These are phyloP conservation scores for Timandra comae DNA, from an alignment of 2,888 invertebrate genomes.

Conservation along the genomic window DNA sequence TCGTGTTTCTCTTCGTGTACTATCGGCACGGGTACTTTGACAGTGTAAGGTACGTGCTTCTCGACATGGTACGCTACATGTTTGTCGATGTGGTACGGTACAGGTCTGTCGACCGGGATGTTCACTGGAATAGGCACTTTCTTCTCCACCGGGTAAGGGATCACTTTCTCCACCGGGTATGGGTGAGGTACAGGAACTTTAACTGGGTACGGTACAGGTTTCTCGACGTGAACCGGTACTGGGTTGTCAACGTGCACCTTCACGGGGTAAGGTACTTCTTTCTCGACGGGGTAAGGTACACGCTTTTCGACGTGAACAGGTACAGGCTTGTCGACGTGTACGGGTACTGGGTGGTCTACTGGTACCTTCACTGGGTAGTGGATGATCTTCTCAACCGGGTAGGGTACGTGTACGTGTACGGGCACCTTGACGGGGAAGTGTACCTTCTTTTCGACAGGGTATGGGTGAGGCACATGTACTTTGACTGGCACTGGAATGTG, in stretches of 20 bases:
- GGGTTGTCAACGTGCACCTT: constrained; percentile 82
- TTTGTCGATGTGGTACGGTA: constrained; percentile 80
- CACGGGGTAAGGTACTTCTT: constrained; percentile 82
- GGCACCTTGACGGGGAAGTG: constrained; percentile 81
- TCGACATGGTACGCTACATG: constrained; percentile 81
- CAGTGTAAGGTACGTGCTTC: constrained; percentile 81
- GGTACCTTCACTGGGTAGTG: constrained; percentile 83
- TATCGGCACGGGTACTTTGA: constrained; percentile 82
- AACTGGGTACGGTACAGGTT: constrained; percentile 85
- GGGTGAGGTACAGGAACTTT: constrained; percentile 84
- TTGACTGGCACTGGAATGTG: constrained; percentile 81
- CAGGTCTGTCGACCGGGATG: constrained; percentile 77
- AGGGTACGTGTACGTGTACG: constrained; percentile 84
- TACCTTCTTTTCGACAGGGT: constrained; percentile 83
- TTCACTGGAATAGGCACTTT: constrained; percentile 81
- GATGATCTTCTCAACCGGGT: constrained; percentile 84
- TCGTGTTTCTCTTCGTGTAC: constrained; percentile 67
- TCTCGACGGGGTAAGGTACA: constrained; percentile 85
- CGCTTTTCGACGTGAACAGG: constrained; percentile 84
- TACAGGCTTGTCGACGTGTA: constrained; percentile 80
- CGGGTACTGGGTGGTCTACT: constrained; percentile 82
- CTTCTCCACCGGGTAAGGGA: constrained; percentile 81
- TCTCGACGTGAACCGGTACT: constrained; percentile 85
- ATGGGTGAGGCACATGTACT: constrained; percentile 83
- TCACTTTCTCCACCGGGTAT: constrained; percentile 81